Evolutionary conservation across 2,888 invertebrate genomes (phyloP), one percentile per base, ranked within the genome.

Genomic region (Allygus modestus): DNA sequence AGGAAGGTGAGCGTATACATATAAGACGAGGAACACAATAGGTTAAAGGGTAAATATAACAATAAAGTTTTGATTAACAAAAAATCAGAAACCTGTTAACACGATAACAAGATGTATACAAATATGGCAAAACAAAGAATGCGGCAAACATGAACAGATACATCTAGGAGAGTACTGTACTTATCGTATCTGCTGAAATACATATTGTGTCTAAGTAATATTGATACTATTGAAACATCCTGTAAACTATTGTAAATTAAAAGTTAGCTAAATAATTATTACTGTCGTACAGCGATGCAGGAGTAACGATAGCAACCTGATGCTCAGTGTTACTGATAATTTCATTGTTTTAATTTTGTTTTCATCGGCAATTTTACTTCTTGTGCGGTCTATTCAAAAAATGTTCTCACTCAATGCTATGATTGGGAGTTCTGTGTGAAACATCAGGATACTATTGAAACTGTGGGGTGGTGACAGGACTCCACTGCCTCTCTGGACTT

Each of bases 171-270:
- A 87, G 85, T 83, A 77, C 84, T 79, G 77, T 85, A 86, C 79
- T 87, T 85, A 87, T 85, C 86, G 87, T 86, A 86, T 86, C 86
- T 86, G 86, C 85, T 86, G 86, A 82, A 85, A 69, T 85, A 86
- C 85, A 86, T 87, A 86, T 84, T 61, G 73, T 84, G 82, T 87
- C 87, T 87, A 87, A 86, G 86, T 86, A 87, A 86, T 87, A 86
- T 87, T 86, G 86, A 87, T 85, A 86, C 87, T 87, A 87, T 87
- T 87, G 86, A 86, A 86, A 87, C 87, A 87, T 87, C 87, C 87
- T 87, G 87, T 87, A 87, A 87, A 87, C 87, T 87, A 87, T 84
- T 87, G 86, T 86, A 87, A 87, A 87, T 87, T 75, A 86, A 87
- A 87, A 85, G 81, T 83, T 83, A 85, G 79, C 85, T 85, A 85